A percentile compares a stretch with the other conserved stretches of the same genome.
Conservation (phyloP, 2,113 vertebrate species). For the Corythaixoides concolor region DNA sequence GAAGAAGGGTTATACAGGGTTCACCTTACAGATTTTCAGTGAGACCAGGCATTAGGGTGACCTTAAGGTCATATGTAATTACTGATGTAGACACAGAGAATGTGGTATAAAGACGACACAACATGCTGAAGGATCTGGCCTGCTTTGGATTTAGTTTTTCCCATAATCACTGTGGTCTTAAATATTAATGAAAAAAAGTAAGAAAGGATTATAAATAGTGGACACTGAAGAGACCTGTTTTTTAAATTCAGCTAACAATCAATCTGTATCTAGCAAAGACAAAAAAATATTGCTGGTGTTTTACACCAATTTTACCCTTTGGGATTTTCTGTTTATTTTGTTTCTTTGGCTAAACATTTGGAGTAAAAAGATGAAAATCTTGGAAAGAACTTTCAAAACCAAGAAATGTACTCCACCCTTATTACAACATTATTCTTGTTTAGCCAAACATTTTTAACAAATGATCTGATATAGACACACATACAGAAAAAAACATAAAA, state of each 20-base stretch:
- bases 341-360: conserved; percentile 64
- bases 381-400: conserved; percentile 64
- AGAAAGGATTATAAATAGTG: background rate
- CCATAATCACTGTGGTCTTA: background rate
- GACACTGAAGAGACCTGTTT: background rate
- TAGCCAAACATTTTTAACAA: conserved; percentile 56
- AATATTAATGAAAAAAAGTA: background rate
- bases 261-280: background rate
- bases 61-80: background rate
- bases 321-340: conserved; percentile 61
- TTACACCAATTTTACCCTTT: conserved; percentile 29
- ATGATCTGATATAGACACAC: conserved; percentile 34
- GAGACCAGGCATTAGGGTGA: background rate
- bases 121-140: background rate
- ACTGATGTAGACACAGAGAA: background rate
- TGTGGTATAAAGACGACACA: background rate
- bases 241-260: background rate
- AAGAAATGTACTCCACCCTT: conserved; percentile 57
- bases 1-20: background rate
- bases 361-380: conserved; percentile 64
- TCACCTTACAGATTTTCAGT: background rate
- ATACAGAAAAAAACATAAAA: conserved; percentile 28
- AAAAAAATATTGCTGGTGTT: background rate
- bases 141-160: background rate
- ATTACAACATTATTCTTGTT: conserved; percentile 67